Base-by-base conservation (phyloP, 2,888 invertebrate species). In the Eurytoma adleriae region DNA sequence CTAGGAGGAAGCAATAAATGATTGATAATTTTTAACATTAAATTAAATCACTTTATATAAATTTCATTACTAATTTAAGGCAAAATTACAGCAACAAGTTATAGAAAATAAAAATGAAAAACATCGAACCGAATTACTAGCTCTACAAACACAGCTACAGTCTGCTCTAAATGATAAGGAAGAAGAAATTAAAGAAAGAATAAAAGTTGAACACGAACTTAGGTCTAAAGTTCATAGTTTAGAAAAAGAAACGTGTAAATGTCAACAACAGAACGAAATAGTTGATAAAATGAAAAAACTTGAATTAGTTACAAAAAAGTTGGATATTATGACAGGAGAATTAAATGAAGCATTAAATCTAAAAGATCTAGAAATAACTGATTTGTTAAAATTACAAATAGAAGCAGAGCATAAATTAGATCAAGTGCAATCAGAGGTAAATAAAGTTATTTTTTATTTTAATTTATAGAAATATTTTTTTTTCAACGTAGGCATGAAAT, bases 1-100 rank as follows among this genome's bases (percentile, higher is more conserved):
- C n/a, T n/a, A n/a, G n/a, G n/a, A 4, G 7, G 56, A 16, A 54
- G 2, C 20, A 48, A 18, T 14, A 13, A 13, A 67, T 64, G n/a
- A 61, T 68, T 73, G 12, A n/a, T 67, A 69, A n/a, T 16, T 16
- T 69, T 50, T 52, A 40, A 40, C 30, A 30, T n/a, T 10, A 5
- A 40, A 54, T 67, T 68, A 13, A 18, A 13, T 70, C 40, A 52
- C 16, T 1, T n/a, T 30, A 14, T 69, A n/a, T n/a, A n/a, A n/a
- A n/a, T n/a, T n/a, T n/a, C n/a, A 50, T 27, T 20, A 67, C 13
- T 30, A 62, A 62, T 78, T 70, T 52, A 71, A 89, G 89, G 86
- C 86, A 7, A 84, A 84, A 73, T 75, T 89, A 16, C 88, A 89
- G 59, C 87, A 87, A 67, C 86, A 88, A 68, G 78, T 88, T 14